These are phyloP conservation scores for Zhengitettix transpicula DNA, from an alignment of 2,888 invertebrate genomes.

Conservation along the genomic window DNA sequence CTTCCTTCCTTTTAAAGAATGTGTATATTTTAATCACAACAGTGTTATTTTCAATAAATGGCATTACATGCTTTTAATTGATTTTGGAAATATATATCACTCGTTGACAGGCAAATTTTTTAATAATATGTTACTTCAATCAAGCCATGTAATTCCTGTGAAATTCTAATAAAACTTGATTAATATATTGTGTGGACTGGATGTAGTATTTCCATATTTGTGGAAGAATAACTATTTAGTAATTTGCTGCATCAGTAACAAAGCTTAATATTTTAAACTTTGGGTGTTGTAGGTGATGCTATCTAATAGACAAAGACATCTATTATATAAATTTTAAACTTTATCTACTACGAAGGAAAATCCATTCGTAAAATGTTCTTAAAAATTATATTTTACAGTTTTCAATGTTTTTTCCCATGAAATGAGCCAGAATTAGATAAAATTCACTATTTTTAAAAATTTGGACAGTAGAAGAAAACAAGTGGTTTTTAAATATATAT, in stretches of 20 bases:
- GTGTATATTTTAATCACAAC: constrained; percentile 7
- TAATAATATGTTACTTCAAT: not conserved
- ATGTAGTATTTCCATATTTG: not conserved
- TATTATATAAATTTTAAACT: not conserved
- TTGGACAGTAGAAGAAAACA: too few relatives aligned
- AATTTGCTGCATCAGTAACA: not conserved
- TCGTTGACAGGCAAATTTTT: not conserved
- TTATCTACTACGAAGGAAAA: too few relatives aligned
- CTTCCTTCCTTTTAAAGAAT: constrained; percentile 7
- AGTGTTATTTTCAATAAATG: constrained; percentile 7
- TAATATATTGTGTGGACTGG: not conserved
- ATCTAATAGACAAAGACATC: not conserved
- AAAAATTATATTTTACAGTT: too few relatives aligned
- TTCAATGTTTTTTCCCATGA: too few relatives aligned
- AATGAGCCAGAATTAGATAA: too few relatives aligned
- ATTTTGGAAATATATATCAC: constrained; percentile 2
- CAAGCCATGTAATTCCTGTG: not conserved
- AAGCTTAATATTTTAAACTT: not conserved
- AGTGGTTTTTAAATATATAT: too few relatives aligned
- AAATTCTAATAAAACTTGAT: not conserved
- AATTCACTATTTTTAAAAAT: too few relatives aligned
- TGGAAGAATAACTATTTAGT: too few relatives aligned
- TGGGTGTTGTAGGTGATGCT: not conserved
- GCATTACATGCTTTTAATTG: constrained; percentile 4
- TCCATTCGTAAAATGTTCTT: too few relatives aligned